phyloP scores from a whole-genome alignment of 1,140 invertebrate genomes.

The Semibalanus balanoides region DNA sequence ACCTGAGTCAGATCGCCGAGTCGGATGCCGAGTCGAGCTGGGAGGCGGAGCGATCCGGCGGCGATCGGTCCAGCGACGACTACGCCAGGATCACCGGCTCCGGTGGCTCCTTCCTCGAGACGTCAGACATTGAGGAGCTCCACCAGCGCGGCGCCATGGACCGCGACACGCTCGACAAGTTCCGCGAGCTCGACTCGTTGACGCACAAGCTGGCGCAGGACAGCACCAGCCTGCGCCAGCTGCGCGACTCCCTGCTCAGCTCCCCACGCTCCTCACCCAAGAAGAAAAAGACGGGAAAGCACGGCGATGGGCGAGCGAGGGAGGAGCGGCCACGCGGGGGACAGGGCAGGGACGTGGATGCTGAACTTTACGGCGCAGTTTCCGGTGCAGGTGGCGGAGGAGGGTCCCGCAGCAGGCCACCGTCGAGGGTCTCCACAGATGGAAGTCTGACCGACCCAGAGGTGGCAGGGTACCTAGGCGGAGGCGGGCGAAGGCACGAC shows the following conservation, averaged over 20 bases:
- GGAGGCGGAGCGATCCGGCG: slow-evolving; percentile 4
- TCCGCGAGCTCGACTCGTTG: slow-evolving; percentile 57
- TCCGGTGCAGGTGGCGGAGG: too few relatives aligned
- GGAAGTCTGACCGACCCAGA: too few relatives aligned
- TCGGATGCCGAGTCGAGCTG: slow-evolving; percentile 8
- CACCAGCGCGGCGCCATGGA: slow-evolving; percentile 56
- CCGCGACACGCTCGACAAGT: slow-evolving; percentile 55
- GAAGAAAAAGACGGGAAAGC: too few relatives aligned
- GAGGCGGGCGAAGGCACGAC: too few relatives aligned
- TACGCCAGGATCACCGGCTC: background rate
- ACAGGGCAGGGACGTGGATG: too few relatives aligned
- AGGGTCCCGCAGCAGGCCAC: too few relatives aligned
- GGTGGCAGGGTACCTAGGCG: too few relatives aligned
- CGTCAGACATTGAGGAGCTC: slow-evolving; percentile 45
- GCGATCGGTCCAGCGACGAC: background rate
- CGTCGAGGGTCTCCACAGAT: too few relatives aligned
- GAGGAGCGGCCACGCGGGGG: too few relatives aligned
- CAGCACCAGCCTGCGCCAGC: slow-evolving; percentile 56
- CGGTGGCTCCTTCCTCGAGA: background rate
- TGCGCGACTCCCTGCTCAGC: slow-evolving; percentile 47
- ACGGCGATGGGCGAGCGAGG: too few relatives aligned
- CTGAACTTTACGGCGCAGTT: too few relatives aligned
- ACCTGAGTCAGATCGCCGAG: background rate
- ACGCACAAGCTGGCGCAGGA: slow-evolving; percentile 59
- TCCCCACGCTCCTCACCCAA: slow-evolving; percentile 16